Evolutionary conservation across 1,140 invertebrate species (phyloP).

Genomic region (Pseudomyrmex gracilis): DNA sequence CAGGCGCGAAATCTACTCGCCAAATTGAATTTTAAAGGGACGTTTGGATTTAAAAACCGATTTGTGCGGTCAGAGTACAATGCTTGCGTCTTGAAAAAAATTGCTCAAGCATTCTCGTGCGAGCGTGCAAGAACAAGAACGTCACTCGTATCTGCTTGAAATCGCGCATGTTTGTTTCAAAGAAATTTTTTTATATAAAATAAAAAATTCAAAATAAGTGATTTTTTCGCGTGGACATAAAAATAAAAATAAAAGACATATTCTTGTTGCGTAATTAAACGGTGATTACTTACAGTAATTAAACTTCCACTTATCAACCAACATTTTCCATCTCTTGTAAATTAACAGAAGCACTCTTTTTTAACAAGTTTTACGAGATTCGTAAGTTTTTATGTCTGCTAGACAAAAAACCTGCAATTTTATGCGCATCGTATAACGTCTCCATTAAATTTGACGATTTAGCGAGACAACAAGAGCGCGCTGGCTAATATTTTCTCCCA

Average conservation of each 20-base stretch:
- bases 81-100: conserved; percentile 12
- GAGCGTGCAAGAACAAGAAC: neutral
- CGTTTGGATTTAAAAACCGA: conserved; percentile 56
- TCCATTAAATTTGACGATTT: neutral
- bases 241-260: neutral
- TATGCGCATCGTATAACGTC: neutral
- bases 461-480: neutral
- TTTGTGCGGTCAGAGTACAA: conserved; percentile 37
- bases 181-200: neutral
- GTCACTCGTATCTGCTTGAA: neutral
- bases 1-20: conserved; percentile 51
- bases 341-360: too few species aligned
- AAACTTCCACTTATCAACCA: neutral
- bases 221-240: neutral
- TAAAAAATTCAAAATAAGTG: neutral
- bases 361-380: too few species aligned
- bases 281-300: neutral
- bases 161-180: neutral
- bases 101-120: conserved; percentile 2
- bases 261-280: neutral
- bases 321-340: neutral
- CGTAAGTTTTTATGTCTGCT: neutral
- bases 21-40: conserved; percentile 61
- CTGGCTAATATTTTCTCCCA: neutral
- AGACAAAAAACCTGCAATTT: neutral